Evolutionary conservation across 2,888 invertebrate genomes (phyloP), one percentile per base, ranked within the genome.

Genomic region (Metalampra italica): DNA sequence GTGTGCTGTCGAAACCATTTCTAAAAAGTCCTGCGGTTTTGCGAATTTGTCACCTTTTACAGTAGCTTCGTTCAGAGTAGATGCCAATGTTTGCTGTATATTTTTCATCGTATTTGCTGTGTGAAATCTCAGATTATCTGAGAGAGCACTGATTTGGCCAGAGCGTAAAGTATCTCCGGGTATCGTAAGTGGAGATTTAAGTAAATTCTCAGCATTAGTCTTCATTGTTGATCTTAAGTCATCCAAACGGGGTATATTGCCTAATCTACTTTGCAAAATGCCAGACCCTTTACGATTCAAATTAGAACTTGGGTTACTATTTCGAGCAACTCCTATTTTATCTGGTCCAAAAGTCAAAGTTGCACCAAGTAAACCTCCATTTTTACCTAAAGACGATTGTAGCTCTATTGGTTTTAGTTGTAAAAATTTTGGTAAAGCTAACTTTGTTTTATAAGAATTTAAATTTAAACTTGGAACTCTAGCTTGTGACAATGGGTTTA

Each of bases 51-150:
- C 60, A 7, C 52, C 60, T 22, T 41, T 53, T 34, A 53, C 29
- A 39, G 46, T 57, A 29, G 57, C 51, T 39, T 64, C 62, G 49
- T 58, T 67, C 1, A 77, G 51, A 22, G 68, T 62, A 9, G 68
- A 66, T 43, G 70, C 67, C 30, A 84, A 57, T 39, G 67, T 61
- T 22, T 73, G 57, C 38, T 78, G 71, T 45, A 80, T 52, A 50
- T 70, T 70, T 50, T 64, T 74, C 3, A 79, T 50, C n/a, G 72
- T 56, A 55, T 71, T 65, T 53, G 81, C 71, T 9, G 78, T 58
- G 43, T 71, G 71, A 40, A 60, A 56, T 52, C 63, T 62, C 29
- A 78, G 44, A 44, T 64, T 70, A 44, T 73, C 68, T n/a, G 71
- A 56, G 32, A 73, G 45, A 46, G 62, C 59, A 36, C 51, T 46